These are phyloP conservation scores for Orius laevigatus DNA, from an alignment of 1,140 invertebrate species.

Conservation along the genomic window DNA sequence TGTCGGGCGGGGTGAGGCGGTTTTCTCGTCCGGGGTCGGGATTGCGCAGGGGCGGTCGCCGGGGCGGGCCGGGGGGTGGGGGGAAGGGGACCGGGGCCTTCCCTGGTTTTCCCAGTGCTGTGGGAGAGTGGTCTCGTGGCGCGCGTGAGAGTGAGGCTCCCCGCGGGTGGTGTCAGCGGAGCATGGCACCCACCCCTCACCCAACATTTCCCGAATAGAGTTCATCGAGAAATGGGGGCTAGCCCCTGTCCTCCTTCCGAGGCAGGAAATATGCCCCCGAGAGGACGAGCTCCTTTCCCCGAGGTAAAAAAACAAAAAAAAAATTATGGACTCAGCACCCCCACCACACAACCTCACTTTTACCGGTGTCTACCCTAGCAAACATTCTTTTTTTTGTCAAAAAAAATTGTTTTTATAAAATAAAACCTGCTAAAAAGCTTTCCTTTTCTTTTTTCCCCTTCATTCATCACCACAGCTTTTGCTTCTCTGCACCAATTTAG, in stretches of 20 bases:
- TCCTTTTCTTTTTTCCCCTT: not conserved
- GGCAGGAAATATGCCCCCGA: conserved; percentile 72
- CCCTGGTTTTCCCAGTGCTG: conserved; percentile 4
- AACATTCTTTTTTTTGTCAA: not conserved
- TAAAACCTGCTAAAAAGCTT: too few relatives aligned
- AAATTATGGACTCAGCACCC: not conserved
- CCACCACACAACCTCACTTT: not conserved
- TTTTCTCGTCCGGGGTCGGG: not conserved
- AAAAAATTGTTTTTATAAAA: too few relatives aligned
- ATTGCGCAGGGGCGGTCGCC: conserved; percentile 3
- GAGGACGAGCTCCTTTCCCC: conserved; percentile 34
- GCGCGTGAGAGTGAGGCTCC: conserved; percentile 8
- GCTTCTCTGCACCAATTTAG: too few relatives aligned
- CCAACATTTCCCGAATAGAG: conserved; percentile 89
- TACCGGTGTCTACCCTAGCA: not conserved
- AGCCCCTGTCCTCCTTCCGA: conserved; percentile 84
- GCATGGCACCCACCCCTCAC: conserved; percentile 28
- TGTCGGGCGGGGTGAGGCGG: not conserved
- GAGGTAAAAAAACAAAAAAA: conserved; percentile 13
- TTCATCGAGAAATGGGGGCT: conserved; percentile 90
- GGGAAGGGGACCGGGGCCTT: not conserved
- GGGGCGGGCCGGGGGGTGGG: not conserved
- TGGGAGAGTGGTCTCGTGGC: conserved; percentile 2
- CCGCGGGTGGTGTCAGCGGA: conserved; percentile 6
- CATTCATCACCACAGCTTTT: not conserved